phyloP scores from a whole-genome alignment of 2,888 invertebrate genomes.

The Troides helena region DNA sequence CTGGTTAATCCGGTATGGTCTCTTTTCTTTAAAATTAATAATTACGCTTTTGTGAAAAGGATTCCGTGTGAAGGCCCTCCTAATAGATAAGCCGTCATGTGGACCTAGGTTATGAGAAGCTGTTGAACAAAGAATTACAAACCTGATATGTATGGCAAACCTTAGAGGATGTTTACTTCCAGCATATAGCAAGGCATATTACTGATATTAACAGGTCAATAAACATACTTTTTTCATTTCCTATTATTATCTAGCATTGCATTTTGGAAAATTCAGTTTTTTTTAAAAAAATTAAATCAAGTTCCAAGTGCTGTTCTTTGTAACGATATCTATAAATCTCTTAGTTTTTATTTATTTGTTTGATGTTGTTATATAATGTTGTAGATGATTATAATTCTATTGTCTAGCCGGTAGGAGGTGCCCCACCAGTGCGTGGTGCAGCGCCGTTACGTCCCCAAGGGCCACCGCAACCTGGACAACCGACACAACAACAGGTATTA shows the following conservation, averaged over 20 bases:
- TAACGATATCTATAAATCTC: no score
- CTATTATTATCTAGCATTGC: neutral
- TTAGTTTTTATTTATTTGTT: neutral
- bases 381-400: neutral
- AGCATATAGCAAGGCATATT: no score
- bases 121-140: no score
- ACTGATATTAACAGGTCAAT: neutral
- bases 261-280: neutral
- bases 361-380: neutral
- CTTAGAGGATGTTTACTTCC: no score
- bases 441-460: constrained; percentile 46
- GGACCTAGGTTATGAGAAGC: no score
- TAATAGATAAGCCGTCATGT: neutral
- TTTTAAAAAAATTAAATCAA: no score
- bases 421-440: constrained; percentile 56
- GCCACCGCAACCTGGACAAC: constrained; percentile 43
- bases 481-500: constrained; percentile 55
- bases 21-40: neutral
- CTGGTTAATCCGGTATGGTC: constrained; percentile 68
- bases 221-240: neutral
- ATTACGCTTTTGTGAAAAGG: neutral
- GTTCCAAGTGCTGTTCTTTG: no score
- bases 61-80: neutral
- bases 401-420: constrained; percentile 54
- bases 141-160: no score